These are phyloP conservation scores for Cephus pygmeus DNA, from an alignment of 2,888 invertebrate species.

Conservation along the genomic window DNA sequence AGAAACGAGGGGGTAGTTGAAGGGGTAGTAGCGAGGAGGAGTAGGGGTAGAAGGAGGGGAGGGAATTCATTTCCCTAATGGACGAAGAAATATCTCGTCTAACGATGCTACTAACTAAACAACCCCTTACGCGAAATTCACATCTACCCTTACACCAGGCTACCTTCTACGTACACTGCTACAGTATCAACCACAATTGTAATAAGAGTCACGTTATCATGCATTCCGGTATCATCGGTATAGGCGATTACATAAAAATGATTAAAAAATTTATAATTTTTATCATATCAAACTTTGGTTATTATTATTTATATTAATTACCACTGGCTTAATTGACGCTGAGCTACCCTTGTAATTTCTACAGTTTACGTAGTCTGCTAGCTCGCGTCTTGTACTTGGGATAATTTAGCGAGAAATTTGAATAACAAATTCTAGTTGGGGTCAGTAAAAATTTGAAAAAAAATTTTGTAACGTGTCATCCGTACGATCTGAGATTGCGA, in stretches of 20 bases:
- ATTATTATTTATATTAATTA: no score
- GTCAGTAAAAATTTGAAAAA: no score
- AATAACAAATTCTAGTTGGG: no score
- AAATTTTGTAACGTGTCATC: no score
- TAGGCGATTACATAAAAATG: not conserved
- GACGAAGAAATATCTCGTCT: slow-evolving; percentile 53
- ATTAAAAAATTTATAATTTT: not conserved
- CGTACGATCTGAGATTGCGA: no score
- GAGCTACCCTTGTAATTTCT: no score
- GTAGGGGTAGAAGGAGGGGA: not conserved
- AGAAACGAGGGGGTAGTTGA: slow-evolving; percentile 13
- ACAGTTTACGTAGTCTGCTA: no score
- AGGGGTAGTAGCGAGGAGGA: slow-evolving; percentile 17
- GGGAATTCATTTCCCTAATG: slow-evolving; percentile 61
- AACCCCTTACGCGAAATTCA: slow-evolving; percentile 21
- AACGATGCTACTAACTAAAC: slow-evolving; percentile 52
- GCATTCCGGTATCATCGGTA: not conserved
- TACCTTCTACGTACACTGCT: not conserved
- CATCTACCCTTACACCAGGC: not conserved
- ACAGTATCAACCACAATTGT: not conserved
- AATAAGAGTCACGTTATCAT: not conserved
- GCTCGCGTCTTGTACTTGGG: no score
- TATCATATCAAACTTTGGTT: no score
- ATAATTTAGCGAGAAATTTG: no score
- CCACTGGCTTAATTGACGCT: no score